Base-by-base conservation (phyloP, 2,888 invertebrate genomes). In the Ctenicera cuprea region DNA sequence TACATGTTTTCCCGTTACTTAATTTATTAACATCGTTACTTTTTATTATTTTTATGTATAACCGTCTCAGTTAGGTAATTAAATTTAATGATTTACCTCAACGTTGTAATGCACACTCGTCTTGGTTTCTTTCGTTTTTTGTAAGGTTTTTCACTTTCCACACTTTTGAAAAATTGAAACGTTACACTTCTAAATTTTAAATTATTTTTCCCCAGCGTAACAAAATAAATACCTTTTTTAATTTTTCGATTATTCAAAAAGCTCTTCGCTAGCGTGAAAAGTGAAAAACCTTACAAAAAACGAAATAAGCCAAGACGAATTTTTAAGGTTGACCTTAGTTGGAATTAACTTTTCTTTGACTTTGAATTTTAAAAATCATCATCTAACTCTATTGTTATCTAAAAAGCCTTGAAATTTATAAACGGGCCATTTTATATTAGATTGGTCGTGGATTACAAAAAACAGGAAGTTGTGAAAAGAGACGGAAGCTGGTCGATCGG, bases 11-110 rank as follows among this genome's bases (percentile, higher is more conserved):
- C 52, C 70, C 70, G 70, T 63, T 70, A 70, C 26, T 45, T 52
- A 62, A 69, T 62, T 62, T 45, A 69, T 69, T 69, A 52, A 37
- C 62, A 20, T 43, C 22, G 30, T 62, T 63, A 68, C 48, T 48
- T 45, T 30, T 37, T 14, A 26, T 33, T 48, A 16, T 14, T 43
- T 43, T 43, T 43, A 43, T 3, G 8, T 16, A n/a, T n/a, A n/a
- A 16, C 16, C 3, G 43, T 43, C 18, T 48, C 18, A 48, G 18
- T 26, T 26, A 18, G 12, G 30, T 30, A 63, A 64, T 50, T 64
- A 20, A 30, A 63, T 48, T 14, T 48, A 16, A 48, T 18, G 20
- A 9, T 48, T 48, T 20, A 48, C 4, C 18, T 20, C 7, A 8
- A 18, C 20, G 16, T 18, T n/a, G n/a, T n/a, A n/a, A n/a, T n/a